Evolutionary conservation across 2,797 vertebrate species (phyloP).

Genomic region (Artibeus jamaicensis): DNA sequence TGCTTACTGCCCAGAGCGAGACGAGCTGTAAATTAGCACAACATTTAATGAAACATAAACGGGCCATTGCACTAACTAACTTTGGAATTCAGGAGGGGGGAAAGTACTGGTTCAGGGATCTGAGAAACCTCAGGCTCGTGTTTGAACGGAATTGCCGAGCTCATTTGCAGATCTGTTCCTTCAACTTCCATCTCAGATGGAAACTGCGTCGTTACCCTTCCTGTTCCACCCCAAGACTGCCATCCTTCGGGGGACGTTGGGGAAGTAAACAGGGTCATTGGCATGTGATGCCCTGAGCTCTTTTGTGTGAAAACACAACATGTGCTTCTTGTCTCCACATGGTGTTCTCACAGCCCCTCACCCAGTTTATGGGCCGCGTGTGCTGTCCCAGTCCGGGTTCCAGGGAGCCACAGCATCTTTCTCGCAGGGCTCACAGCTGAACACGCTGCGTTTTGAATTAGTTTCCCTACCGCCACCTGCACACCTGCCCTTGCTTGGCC

Average conservation of each 20-base stretch:
- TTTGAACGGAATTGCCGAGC: background rate
- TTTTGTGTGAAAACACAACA: background rate
- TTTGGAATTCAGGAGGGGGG: background rate
- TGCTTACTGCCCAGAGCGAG: background rate
- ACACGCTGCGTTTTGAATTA: background rate
- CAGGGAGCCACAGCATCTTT: accelerated
- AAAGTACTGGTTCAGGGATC: background rate
- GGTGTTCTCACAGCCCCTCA: background rate
- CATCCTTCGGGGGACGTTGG: background rate
- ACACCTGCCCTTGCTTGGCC: background rate
- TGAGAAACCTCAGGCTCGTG: background rate
- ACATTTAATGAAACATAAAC: background rate
- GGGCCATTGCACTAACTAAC: background rate
- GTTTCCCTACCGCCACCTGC: background rate
- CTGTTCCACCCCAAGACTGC: background rate
- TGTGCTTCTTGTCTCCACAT: background rate
- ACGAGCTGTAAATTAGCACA: background rate
- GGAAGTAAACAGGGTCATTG: background rate
- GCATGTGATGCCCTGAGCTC: background rate
- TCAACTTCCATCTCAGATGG: background rate
- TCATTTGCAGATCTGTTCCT: background rate
- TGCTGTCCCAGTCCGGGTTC: background rate
- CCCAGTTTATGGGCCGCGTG: background rate
- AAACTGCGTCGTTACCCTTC: background rate
- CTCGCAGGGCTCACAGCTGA: background rate